phyloP scores from a whole-genome alignment of 92 coral and sea anemone genomes.

The Anthopleura xanthogrammica region DNA sequence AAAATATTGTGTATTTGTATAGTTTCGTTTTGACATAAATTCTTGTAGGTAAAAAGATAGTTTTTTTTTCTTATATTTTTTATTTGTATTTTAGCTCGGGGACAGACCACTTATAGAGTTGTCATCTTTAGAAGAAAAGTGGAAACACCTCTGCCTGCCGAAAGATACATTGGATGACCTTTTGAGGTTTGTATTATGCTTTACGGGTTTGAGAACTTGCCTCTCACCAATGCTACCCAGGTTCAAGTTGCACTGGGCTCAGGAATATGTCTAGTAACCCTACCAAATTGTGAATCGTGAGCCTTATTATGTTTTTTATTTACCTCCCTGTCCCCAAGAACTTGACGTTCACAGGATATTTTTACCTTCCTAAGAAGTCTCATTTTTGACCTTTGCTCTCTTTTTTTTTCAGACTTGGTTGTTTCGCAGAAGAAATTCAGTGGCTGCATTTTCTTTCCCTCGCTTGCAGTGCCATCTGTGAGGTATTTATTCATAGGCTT shows the following conservation, averaged over 20 bases:
- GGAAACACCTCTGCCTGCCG: constrained; percentile 89
- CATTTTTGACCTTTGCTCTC: too few relatives aligned
- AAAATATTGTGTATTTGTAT: background rate
- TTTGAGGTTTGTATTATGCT: constrained; percentile 57
- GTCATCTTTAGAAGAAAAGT: constrained; percentile 88
- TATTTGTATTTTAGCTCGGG: constrained; percentile 61
- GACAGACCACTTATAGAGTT: constrained; percentile 85
- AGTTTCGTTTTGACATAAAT: background rate
- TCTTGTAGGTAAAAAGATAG: background rate
- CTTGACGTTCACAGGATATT: too few relatives aligned
- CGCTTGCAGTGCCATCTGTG: constrained; percentile 85
- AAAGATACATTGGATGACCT: constrained; percentile 81
- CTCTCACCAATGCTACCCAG: too few relatives aligned
- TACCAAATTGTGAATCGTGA: too few relatives aligned
- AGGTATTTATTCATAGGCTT: constrained; percentile 40
- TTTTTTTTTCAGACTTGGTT: constrained; percentile 67
- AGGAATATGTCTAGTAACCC: too few relatives aligned
- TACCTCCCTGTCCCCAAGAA: too few relatives aligned
- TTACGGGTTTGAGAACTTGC: too few relatives aligned
- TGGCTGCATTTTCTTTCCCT: constrained; percentile 90
- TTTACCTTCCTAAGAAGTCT: background rate
- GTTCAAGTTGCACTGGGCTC: too few relatives aligned
- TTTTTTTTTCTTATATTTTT: background rate
- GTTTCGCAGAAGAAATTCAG: constrained; percentile 94
- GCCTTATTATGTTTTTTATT: too few relatives aligned